Evolutionary conservation across 2,113 vertebrate genomes (phyloP).

Genomic region (Merops nubicus): DNA sequence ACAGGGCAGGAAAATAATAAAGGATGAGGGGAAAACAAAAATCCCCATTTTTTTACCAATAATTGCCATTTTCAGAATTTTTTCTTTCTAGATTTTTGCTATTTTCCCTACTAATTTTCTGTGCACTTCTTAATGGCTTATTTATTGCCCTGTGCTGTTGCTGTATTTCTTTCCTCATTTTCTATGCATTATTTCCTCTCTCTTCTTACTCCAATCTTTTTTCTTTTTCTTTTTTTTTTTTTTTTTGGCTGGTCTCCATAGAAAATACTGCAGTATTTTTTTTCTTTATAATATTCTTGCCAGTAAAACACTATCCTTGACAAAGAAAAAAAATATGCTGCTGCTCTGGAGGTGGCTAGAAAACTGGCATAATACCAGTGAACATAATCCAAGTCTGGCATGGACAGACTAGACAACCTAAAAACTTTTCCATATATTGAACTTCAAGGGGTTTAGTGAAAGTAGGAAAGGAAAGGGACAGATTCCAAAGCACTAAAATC

Average conservation of each 20-base stretch:
- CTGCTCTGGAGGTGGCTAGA: slow-evolving; percentile 22
- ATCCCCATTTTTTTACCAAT: not conserved
- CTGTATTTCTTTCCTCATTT: not conserved
- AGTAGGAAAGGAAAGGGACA: not conserved
- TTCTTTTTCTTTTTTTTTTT: not conserved
- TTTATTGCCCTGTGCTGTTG: not conserved
- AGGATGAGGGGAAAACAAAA: not conserved
- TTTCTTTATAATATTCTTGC: not conserved
- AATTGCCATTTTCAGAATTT: not conserved
- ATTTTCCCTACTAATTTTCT: not conserved
- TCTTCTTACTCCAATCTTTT: not conserved
- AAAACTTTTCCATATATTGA: not conserved
- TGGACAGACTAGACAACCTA: not conserved
- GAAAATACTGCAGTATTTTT: slow-evolving; percentile 26
- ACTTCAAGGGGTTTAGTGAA: not conserved
- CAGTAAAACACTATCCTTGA: slow-evolving; percentile 22
- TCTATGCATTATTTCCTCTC: not conserved
- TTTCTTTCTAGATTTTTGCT: not conserved
- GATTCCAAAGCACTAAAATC: not conserved
- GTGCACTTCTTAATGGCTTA: not conserved
- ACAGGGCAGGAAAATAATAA: not conserved
- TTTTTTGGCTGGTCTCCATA: not conserved
- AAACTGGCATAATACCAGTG: slow-evolving; percentile 19
- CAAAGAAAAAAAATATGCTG: slow-evolving; percentile 23
- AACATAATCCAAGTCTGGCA: slow-evolving; percentile 22